These are phyloP conservation scores for Sebastes miniatus DNA, from an alignment of 2,797 vertebrate species.

Conservation along the genomic window DNA sequence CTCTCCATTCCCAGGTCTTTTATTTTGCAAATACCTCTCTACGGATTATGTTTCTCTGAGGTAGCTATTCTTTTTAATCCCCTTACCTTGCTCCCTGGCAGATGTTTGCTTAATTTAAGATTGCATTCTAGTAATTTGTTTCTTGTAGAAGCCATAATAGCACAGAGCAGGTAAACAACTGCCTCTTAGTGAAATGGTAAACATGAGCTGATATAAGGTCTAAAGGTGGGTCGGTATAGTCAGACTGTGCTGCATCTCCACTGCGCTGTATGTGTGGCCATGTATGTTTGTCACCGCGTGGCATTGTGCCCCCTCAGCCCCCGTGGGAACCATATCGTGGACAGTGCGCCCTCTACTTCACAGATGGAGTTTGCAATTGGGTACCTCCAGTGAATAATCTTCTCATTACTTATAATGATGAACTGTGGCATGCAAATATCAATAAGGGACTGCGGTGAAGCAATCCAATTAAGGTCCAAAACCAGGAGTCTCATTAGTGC, in stretches of 20 bases:
- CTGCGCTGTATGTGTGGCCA: constrained; percentile 6
- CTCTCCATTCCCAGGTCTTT: constrained; percentile 27
- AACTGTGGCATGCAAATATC: constrained; percentile 86
- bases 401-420: constrained; percentile 88
- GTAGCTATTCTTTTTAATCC: constrained; percentile 63
- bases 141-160: constrained; percentile 51
- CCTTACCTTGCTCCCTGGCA: constrained; percentile 55
- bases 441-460: constrained; percentile 84
- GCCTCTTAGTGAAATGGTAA: constrained; percentile 40
- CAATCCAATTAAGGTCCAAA: constrained; percentile 86
- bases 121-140: constrained; percentile 53
- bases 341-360: constrained; percentile 62
- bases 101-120: constrained; percentile 62
- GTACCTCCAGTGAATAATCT: constrained; percentile 83
- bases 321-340: constrained; percentile 46
- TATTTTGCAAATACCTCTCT: constrained; percentile 49
- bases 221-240: constrained; percentile 15
- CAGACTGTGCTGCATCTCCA: background rate
- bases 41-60: constrained; percentile 49
- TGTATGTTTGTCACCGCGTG: constrained; percentile 40
- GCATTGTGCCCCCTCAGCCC: constrained; percentile 28
- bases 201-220: constrained; percentile 36
- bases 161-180: constrained; percentile 48
- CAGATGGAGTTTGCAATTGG: constrained; percentile 80
- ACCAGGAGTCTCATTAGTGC: constrained; percentile 83